Conservation (phyloP, 2,888 invertebrate genomes). For the Andrena fulva region DNA sequence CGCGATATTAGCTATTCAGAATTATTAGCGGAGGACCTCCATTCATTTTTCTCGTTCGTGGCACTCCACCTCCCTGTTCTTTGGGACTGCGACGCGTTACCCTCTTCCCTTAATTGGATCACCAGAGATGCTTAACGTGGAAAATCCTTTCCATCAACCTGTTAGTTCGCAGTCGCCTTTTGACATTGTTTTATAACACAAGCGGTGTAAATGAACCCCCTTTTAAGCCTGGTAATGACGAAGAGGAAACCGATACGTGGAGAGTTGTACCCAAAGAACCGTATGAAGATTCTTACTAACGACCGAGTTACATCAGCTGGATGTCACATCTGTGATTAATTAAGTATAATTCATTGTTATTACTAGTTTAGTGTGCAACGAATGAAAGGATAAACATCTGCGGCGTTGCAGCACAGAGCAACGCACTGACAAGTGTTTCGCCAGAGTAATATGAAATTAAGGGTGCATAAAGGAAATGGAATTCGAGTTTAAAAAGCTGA, state of each 20-base stretch:
- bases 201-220: neutral
- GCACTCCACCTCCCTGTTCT: neutral
- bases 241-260: too few species aligned
- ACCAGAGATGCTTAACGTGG: neutral
- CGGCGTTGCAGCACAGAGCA: neutral
- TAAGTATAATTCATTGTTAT: neutral
- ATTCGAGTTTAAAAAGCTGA: neutral
- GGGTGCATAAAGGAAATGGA: neutral
- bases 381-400: neutral
- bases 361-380: neutral
- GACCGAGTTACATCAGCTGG: too few species aligned
- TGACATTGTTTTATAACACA: neutral
- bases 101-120: neutral
- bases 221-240: too few species aligned
- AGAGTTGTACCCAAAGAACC: too few species aligned
- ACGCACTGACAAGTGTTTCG: neutral
- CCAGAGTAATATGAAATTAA: too few species aligned
- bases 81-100: neutral
- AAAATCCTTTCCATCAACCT: neutral
- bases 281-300: too few species aligned
- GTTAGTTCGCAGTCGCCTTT: neutral
- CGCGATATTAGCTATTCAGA: conserved; percentile 71
- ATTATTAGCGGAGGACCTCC: conserved; percentile 67
- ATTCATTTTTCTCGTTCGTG: conserved; percentile 9
- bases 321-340: too few species aligned